phyloP scores from a whole-genome alignment of 2,888 invertebrate species.

The Parelbella ahira region DNA sequence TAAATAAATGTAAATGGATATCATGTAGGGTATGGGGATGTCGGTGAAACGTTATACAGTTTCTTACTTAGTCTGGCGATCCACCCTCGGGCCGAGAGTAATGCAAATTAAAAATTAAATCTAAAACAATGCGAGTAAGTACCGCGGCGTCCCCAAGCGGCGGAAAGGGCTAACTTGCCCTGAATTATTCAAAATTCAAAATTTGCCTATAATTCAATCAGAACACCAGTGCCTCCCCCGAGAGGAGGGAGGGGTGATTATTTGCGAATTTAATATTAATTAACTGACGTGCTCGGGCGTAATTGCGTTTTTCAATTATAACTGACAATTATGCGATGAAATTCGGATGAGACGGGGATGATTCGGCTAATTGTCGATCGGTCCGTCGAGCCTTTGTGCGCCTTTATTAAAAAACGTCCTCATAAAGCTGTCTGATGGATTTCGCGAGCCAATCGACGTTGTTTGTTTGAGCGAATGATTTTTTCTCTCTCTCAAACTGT shows the following conservation, averaged over 20 bases:
- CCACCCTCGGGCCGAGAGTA: slow-evolving; percentile 7
- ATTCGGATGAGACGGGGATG: slow-evolving; percentile 63
- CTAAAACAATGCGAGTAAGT: slow-evolving; percentile 26
- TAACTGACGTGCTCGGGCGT: slow-evolving; percentile 71
- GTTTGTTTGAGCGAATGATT: slow-evolving; percentile 5
- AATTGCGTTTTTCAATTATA: slow-evolving; percentile 80
- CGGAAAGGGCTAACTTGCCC: slow-evolving; percentile 66
- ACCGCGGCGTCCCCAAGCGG: slow-evolving; percentile 20
- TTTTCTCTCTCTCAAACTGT: no score
- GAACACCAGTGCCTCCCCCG: slow-evolving; percentile 50
- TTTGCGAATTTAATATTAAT: slow-evolving; percentile 82
- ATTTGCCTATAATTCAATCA: slow-evolving; percentile 79
- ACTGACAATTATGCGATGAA: slow-evolving; percentile 75
- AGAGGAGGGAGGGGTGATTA: slow-evolving; percentile 64
- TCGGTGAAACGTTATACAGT: no score
- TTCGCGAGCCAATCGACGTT: slow-evolving; percentile 9
- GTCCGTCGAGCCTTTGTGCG: slow-evolving; percentile 35
- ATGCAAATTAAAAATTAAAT: slow-evolving; percentile 30
- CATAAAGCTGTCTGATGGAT: slow-evolving; percentile 26
- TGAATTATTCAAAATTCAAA: slow-evolving; percentile 79
- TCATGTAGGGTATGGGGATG: no score
- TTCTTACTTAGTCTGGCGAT: no score
- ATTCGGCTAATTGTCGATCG: slow-evolving; percentile 60
- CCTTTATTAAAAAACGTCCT: slow-evolving; percentile 23
- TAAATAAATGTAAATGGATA: no score